Conservation (phyloP, 2,888 invertebrate species). For the Trachelus troglodyta region DNA sequence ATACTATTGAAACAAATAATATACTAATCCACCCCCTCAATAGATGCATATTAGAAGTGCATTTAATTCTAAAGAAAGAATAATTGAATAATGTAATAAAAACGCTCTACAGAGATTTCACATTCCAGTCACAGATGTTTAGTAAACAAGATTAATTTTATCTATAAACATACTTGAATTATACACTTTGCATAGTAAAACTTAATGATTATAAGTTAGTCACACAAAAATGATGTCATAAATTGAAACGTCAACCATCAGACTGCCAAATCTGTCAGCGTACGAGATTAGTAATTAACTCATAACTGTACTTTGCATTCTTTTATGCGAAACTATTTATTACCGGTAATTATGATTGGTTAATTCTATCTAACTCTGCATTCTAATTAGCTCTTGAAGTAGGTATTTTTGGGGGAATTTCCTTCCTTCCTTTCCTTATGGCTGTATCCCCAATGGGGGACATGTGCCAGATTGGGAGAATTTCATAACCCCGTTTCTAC, state of each 20-base stretch:
- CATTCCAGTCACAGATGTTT: too few relatives aligned
- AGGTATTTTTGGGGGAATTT: neutral
- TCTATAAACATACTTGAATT: neutral
- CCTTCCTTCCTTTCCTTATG: too few relatives aligned
- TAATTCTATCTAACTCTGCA: neutral
- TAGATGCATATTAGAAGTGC: neutral
- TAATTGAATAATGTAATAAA: neutral
- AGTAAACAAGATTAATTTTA: neutral
- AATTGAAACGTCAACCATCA: conserved; percentile 24
- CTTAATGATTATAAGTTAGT: conserved; percentile 14
- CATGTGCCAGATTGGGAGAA: too few relatives aligned
- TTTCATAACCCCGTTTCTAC: neutral
- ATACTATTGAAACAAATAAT: neutral
- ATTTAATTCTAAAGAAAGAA: too few relatives aligned
- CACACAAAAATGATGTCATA: conserved; percentile 29
- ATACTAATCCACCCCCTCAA: neutral
- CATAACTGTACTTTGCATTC: neutral
- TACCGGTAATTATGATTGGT: neutral
- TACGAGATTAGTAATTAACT: neutral
- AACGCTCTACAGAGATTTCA: neutral
- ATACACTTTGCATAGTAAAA: conserved; percentile 9
- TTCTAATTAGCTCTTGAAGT: neutral
- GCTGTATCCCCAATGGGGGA: too few relatives aligned
- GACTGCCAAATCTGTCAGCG: neutral
- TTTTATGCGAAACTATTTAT: neutral